Percentiles rank a stretch among this genome's conserved stretches.
Evolutionary conservation across 2,888 invertebrate genomes (phyloP).

Genomic region (Conops quadrifasciatus): DNA sequence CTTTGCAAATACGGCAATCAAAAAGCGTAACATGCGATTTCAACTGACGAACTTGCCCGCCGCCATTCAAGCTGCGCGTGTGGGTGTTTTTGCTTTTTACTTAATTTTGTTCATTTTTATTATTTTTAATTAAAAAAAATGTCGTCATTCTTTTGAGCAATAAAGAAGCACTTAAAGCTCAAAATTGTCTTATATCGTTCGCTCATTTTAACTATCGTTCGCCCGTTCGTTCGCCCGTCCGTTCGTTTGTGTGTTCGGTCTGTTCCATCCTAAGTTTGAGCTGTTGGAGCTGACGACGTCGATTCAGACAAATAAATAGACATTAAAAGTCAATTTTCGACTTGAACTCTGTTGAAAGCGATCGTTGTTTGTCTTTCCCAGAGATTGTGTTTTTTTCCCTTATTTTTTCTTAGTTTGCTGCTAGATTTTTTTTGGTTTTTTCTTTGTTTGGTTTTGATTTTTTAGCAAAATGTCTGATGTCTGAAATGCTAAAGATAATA

Average conservation of each 20-base stretch:
- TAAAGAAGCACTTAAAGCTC: slow-evolving; percentile 10
- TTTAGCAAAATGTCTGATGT: no score
- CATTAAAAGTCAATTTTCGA: slow-evolving; percentile 1
- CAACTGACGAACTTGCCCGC: not conserved
- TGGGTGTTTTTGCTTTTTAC: slow-evolving; percentile 13
- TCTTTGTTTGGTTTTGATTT: no score
- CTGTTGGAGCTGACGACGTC: not conserved
- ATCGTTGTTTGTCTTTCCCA: slow-evolving; percentile 33
- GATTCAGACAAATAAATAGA: not conserved
- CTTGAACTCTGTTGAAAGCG: not conserved
- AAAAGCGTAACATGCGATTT: not conserved
- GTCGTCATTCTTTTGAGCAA: slow-evolving; percentile 22
- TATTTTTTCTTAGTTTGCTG: no score
- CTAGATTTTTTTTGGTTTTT: no score
- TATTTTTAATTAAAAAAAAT: slow-evolving; percentile 23
- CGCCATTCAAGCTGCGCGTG: slow-evolving; percentile 10
- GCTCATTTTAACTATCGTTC: no score
- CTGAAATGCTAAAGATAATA: no score
- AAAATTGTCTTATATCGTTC: no score
- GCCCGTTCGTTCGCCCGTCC: no score
- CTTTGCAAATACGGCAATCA: slow-evolving; percentile 17
- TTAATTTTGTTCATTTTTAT: no score
- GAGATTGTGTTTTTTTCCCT: not conserved
- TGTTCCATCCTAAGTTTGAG: not conserved
- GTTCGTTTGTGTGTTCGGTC: no score